Conservation (phyloP, 1,140 invertebrate species). For the Sycophila sp. region DNA sequence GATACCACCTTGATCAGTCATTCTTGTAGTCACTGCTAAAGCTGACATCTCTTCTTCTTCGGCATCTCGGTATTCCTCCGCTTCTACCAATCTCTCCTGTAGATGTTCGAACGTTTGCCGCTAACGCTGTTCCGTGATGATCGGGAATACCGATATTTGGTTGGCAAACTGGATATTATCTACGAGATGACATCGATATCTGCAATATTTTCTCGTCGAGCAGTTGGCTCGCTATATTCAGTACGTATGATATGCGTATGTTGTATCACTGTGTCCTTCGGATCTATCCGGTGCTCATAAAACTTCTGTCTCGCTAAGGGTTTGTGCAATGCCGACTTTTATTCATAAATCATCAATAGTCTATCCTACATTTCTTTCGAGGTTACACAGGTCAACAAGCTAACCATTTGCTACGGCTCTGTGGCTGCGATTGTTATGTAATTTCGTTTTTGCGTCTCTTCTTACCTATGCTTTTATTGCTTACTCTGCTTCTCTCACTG, state of each 20-base stretch:
- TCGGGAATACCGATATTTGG: slow-evolving; percentile 30
- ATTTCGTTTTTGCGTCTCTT: not conserved
- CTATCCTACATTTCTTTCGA: not conserved
- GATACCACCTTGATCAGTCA: too few relatives aligned
- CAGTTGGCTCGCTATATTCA: slow-evolving; percentile 11
- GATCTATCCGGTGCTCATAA: not conserved
- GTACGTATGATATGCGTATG: not conserved
- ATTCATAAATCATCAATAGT: slow-evolving; percentile 23
- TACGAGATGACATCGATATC: slow-evolving; percentile 3
- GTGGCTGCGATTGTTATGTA: not conserved
- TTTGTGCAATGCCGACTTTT: slow-evolving; percentile 40
- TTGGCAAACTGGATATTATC: slow-evolving; percentile 35
- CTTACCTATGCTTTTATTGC: not conserved
- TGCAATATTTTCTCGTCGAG: not conserved
- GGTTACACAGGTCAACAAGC: not conserved
- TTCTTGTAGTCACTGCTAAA: not conserved
- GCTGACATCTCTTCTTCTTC: slow-evolving; percentile 13
- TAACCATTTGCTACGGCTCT: not conserved
- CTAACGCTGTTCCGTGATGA: slow-evolving; percentile 40
- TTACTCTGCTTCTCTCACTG: not conserved
- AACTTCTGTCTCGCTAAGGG: slow-evolving; percentile 27
- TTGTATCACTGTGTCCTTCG: not conserved
- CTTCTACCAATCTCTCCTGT: slow-evolving; percentile 21
- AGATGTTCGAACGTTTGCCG: slow-evolving; percentile 34
- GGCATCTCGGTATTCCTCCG: slow-evolving; percentile 3